phyloP scores from a whole-genome alignment of 2,113 vertebrate species.

The Campylorhamphus procurvoides region DNA sequence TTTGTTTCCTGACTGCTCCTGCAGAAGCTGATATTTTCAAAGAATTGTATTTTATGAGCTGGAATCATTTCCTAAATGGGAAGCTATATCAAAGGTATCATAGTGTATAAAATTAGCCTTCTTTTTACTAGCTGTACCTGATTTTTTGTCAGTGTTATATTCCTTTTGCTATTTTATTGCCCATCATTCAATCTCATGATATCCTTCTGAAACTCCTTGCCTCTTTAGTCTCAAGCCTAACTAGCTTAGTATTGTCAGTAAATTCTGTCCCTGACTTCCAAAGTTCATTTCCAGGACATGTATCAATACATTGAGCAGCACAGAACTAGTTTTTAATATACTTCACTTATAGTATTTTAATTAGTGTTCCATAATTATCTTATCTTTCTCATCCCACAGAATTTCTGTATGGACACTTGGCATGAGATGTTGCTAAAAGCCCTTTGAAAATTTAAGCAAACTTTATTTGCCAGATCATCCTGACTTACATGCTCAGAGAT shows the following conservation, averaged over 20 bases:
- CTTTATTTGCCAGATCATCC: neutral
- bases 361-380: neutral
- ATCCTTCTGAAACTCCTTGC: neutral
- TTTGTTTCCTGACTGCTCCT: neutral
- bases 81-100: neutral
- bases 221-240: neutral
- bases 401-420: neutral
- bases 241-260: neutral
- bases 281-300: neutral
- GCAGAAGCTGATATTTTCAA: neutral
- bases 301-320: neutral
- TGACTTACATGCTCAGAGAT: neutral
- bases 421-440: neutral
- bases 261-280: neutral
- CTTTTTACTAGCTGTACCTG: neutral
- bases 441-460: neutral
- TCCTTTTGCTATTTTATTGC: neutral
- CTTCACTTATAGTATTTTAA: neutral
- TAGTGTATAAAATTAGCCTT: neutral
- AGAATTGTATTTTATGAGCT: neutral
- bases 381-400: neutral
- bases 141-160: neutral
- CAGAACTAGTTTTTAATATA: neutral
- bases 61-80: neutral
- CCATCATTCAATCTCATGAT: neutral